A percentile compares a stretch with the other conserved stretches of the same genome.
Conservation (phyloP, 1,140 invertebrate species). For the Neodiprion virginianus region DNA sequence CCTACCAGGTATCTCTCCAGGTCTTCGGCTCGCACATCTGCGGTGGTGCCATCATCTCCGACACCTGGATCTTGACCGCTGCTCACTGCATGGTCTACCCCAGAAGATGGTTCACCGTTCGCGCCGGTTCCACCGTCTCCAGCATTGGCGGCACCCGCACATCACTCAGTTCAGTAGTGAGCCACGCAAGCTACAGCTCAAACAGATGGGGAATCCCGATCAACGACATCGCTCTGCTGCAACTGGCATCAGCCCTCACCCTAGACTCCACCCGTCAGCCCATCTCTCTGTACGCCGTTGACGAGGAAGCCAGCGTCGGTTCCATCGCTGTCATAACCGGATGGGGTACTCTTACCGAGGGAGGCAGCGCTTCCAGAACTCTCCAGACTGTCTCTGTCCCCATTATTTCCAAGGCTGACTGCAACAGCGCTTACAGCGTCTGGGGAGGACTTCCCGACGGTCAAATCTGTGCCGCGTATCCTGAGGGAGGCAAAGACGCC, state of each 20-base stretch:
- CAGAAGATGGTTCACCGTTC: constrained; percentile 8
- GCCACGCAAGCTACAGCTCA: constrained; percentile 22
- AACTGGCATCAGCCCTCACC: constrained; percentile 21
- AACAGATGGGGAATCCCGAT: constrained; percentile 14
- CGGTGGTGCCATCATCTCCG: constrained; percentile 53
- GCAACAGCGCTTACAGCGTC: constrained; percentile 40
- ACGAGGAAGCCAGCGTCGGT: constrained; percentile 30
- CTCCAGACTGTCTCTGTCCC: constrained; percentile 49
- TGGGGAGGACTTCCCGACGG: constrained; percentile 63
- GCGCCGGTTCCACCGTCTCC: constrained; percentile 24
- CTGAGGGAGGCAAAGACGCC: constrained; percentile 70
- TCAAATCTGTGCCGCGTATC: constrained; percentile 74
- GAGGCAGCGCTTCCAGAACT: neutral
- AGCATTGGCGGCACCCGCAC: constrained; percentile 25
- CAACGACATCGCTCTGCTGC: constrained; percentile 32
- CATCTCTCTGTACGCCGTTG: constrained; percentile 19
- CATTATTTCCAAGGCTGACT: constrained; percentile 44
- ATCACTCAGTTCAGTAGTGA: constrained; percentile 15
- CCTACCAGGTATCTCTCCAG: constrained; percentile 17
- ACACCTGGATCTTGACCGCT: constrained; percentile 54
- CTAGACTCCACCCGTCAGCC: constrained; percentile 28
- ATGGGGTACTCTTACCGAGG: constrained; percentile 47
- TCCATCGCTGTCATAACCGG: constrained; percentile 43
- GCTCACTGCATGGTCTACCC: constrained; percentile 54
- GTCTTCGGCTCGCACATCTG: constrained; percentile 43